Percentiles rank a stretch among this genome's conserved stretches.
Evolutionary conservation across 2,113 vertebrate species (phyloP).

Genomic region (Merops nubicus): DNA sequence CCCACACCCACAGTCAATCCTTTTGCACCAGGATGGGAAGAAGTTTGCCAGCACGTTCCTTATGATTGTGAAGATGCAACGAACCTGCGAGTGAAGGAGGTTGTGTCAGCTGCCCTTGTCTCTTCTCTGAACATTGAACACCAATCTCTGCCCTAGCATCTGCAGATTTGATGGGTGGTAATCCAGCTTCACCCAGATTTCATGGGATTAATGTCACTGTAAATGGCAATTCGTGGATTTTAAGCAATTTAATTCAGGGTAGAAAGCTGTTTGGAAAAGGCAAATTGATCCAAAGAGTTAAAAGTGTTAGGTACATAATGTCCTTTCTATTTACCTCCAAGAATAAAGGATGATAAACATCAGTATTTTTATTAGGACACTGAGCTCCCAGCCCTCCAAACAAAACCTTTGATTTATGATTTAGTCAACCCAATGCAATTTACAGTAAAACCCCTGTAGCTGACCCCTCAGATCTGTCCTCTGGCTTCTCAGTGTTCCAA

Average conservation of each 20-base stretch:
- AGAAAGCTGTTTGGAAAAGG: neutral
- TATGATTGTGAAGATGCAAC: conserved; percentile 63
- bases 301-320: neutral
- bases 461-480: neutral
- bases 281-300: neutral
- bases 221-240: neutral
- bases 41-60: conserved; percentile 2
- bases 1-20: conserved; percentile 64
- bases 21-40: conserved; percentile 70
- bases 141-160: neutral
- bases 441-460: neutral
- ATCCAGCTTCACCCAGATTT: neutral
- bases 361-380: neutral
- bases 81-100: conserved; percentile 64
- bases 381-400: neutral
- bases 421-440: neutral
- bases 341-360: neutral
- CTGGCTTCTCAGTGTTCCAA: neutral
- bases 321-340: neutral
- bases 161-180: neutral
- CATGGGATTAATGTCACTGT: neutral
- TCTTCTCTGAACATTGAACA: neutral
- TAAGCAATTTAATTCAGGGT: neutral
- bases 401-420: neutral
- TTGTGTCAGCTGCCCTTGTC: neutral